Percentiles rank a stretch among this genome's conserved stretches.
Conservation (phyloP, 2,797 vertebrate species). For the Dendrocincla tyrannina region DNA sequence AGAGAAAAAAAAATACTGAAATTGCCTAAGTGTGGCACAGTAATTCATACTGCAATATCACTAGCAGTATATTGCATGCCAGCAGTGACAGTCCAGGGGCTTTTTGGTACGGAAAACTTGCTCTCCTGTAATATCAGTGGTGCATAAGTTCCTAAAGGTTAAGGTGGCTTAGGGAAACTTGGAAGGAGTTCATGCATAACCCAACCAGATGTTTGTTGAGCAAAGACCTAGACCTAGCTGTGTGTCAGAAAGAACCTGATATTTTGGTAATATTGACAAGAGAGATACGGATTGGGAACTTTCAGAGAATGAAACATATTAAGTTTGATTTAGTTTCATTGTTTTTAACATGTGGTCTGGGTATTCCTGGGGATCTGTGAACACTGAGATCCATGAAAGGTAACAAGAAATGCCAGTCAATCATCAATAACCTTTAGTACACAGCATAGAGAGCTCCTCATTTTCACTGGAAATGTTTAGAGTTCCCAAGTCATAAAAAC, state of each 20-base stretch:
- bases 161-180: background rate
- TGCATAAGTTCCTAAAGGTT: background rate
- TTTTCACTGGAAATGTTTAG: background rate
- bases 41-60: background rate
- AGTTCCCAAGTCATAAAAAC: conserved; percentile 15
- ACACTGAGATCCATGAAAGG: background rate
- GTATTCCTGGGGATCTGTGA: background rate
- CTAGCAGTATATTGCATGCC: background rate
- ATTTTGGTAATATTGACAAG: background rate
- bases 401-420: background rate
- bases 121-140: background rate
- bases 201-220: background rate
- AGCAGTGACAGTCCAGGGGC: background rate
- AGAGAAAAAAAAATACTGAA: background rate
- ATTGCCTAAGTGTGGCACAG: background rate
- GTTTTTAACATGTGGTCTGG: background rate
- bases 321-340: background rate
- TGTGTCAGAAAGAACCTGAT: background rate
- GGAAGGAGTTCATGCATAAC: background rate
- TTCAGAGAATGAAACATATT: background rate
- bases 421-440: background rate
- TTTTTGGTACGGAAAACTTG: background rate
- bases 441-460: background rate
- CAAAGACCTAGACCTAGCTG: background rate
- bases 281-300: background rate